phyloP scores from a whole-genome alignment of 2,888 invertebrate genomes.

The Drosophila helvetica region DNA sequence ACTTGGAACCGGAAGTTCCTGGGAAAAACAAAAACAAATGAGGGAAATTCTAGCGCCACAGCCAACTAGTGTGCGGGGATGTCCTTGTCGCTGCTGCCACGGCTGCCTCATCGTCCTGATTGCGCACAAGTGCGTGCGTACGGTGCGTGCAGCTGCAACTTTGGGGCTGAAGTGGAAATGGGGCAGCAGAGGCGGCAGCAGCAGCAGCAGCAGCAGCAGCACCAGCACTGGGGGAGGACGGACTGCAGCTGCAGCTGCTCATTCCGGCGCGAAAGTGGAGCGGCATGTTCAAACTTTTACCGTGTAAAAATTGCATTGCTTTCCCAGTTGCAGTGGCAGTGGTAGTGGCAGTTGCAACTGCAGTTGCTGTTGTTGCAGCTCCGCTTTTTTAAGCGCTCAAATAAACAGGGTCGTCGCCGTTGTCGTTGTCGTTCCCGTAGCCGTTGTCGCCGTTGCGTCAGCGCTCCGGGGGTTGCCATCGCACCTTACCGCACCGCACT shows the following conservation, averaged over 20 bases:
- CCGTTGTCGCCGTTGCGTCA: slow-evolving; percentile 35
- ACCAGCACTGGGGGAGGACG: slow-evolving; percentile 5
- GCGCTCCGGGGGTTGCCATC: slow-evolving; percentile 57
- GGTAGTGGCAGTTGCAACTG: slow-evolving; percentile 49
- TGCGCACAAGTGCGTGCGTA: slow-evolving; percentile 76
- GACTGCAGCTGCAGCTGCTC: slow-evolving; percentile 51
- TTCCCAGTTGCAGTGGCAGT: slow-evolving; percentile 55
- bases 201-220: slow-evolving; percentile 14
- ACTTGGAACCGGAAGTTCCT: slow-evolving; percentile 3
- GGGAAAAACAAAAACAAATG: slow-evolving; percentile 2
- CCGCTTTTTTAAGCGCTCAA: slow-evolving; percentile 72
- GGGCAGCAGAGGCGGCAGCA: slow-evolving; percentile 39
- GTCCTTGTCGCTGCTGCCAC: slow-evolving; percentile 1
- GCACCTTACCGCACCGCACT: slow-evolving; percentile 1
- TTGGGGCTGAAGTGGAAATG: slow-evolving; percentile 65
- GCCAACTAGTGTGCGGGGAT: not conserved
- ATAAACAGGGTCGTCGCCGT: slow-evolving; percentile 71
- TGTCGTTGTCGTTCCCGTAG: slow-evolving; percentile 25
- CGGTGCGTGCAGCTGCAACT: slow-evolving; percentile 56
- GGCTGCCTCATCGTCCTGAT: slow-evolving; percentile 54
- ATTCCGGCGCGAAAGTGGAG: slow-evolving; percentile 76
- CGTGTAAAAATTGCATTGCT: slow-evolving; percentile 73
- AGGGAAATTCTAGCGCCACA: slow-evolving; percentile 1
- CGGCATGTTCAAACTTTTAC: slow-evolving; percentile 77
- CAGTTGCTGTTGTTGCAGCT: slow-evolving; percentile 51